Conservation (phyloP, 2,113 vertebrate genomes). For the Rattus norvegicus region DNA sequence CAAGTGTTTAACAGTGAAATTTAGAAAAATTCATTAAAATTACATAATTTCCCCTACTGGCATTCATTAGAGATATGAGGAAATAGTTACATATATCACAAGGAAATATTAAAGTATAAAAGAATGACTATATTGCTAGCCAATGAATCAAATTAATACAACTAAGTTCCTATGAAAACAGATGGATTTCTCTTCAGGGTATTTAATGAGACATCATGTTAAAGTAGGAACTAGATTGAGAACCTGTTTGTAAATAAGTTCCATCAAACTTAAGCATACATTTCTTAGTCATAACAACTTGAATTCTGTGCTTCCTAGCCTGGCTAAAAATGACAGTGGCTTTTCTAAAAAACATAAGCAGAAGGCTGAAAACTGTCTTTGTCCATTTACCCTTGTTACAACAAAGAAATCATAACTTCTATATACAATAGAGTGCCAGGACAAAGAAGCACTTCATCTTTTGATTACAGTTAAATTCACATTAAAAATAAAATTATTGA, state of each 20-base stretch:
- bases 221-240: not conserved
- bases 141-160: conserved; percentile 24
- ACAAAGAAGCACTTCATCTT: conserved; percentile 65
- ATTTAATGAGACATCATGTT: conserved; percentile 16
- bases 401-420: conserved; percentile 74
- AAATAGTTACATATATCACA: conserved; percentile 52
- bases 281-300: conserved; percentile 37
- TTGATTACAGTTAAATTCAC: conserved; percentile 76
- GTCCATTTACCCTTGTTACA: conserved; percentile 51
- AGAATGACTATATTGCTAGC: conserved; percentile 42
- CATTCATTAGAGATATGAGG: conserved; percentile 30
- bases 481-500: conserved; percentile 82
- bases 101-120: conserved; percentile 50
- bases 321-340: conserved; percentile 39
- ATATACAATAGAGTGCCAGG: conserved; percentile 58
- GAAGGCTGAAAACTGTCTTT: not conserved
- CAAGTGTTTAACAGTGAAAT: not conserved
- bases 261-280: conserved; percentile 1
- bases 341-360: not conserved
- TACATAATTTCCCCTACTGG: conserved; percentile 7
- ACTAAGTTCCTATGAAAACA: conserved; percentile 59
- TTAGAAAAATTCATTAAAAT: conserved; percentile 40
- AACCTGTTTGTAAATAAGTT: conserved; percentile 51
- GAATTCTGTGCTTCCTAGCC: conserved; percentile 37
- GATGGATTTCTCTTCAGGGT: conserved; percentile 7